Conservation (phyloP, 2,113 vertebrate genomes). For the Scomber colias region DNA sequence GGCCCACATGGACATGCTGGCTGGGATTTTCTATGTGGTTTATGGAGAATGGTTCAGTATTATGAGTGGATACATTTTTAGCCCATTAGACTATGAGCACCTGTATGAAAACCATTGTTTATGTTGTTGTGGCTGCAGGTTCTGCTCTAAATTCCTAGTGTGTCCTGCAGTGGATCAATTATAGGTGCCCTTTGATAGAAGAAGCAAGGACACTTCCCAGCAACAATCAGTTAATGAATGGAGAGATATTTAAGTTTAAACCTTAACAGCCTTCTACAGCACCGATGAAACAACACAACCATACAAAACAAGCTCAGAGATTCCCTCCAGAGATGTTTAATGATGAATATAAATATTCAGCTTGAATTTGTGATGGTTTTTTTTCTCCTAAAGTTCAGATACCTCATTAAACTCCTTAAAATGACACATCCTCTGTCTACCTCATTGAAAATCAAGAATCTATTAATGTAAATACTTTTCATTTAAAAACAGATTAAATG, state of each 20-base stretch:
- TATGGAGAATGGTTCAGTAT: constrained; percentile 15
- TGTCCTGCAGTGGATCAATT: constrained; percentile 26
- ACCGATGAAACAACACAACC: neutral
- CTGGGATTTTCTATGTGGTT: neutral
- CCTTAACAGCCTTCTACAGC: neutral
- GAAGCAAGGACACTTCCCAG: constrained; percentile 20
- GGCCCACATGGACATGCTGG: too few species aligned
- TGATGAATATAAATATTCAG: too few species aligned
- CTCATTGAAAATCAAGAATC: too few species aligned
- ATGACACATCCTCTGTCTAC: too few species aligned
- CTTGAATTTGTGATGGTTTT: too few species aligned
- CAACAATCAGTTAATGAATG: constrained; percentile 11
- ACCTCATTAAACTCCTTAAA: too few species aligned
- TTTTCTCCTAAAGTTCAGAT: too few species aligned
- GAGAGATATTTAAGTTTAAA: neutral
- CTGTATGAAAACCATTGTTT: constrained; percentile 2
- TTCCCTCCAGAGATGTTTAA: too few species aligned
- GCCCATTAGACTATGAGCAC: too few species aligned
- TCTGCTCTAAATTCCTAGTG: constrained; percentile 14
- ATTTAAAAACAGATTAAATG: too few species aligned
- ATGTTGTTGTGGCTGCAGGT: neutral
- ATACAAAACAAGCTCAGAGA: neutral
- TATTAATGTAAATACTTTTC: too few species aligned
- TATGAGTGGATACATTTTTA: neutral
- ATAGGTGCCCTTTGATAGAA: constrained; percentile 22